Conservation (phyloP, 1,140 invertebrate genomes). For the Drosophila tristis region DNA sequence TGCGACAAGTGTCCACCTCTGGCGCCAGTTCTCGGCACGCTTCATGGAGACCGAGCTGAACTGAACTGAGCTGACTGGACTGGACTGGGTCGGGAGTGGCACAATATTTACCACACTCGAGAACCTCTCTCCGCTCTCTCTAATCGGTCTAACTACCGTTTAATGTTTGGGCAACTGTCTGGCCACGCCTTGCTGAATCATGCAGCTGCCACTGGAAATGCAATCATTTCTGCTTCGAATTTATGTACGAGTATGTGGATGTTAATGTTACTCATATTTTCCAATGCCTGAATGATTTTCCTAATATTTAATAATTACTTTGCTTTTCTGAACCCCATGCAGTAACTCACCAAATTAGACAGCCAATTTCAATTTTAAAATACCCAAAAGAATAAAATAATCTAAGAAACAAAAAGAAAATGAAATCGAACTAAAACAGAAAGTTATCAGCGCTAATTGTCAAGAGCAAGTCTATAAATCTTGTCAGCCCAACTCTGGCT, state of each 20-base stretch:
- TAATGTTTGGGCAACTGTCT: constrained; percentile 55
- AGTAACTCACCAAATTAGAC: constrained; percentile 77
- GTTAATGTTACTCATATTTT: constrained; percentile 35
- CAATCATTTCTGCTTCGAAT: background rate
- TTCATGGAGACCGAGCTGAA: constrained; percentile 23
- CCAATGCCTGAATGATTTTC: constrained; percentile 50
- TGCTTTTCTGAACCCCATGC: constrained; percentile 47
- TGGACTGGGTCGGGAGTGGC: constrained; percentile 3
- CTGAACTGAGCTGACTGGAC: constrained; percentile 1
- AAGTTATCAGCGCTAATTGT: constrained; percentile 75
- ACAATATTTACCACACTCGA: constrained; percentile 50
- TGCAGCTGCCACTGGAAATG: constrained; percentile 11
- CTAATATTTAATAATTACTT: constrained; percentile 70
- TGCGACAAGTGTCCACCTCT: constrained; percentile 78
- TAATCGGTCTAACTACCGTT: constrained; percentile 76
- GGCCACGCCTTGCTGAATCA: constrained; percentile 29
- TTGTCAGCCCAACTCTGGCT: constrained; percentile 30
- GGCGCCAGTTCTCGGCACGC: constrained; percentile 65
- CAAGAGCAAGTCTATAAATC: constrained; percentile 67
- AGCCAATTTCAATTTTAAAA: constrained; percentile 66
- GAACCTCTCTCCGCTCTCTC: constrained; percentile 17
- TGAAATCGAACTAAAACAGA: constrained; percentile 32
- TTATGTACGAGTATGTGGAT: background rate
- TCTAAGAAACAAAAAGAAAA: constrained; percentile 7
- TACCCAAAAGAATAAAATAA: background rate